Base-by-base conservation (phyloP, 2,888 invertebrate genomes). In the Drosophila mercatorum region DNA sequence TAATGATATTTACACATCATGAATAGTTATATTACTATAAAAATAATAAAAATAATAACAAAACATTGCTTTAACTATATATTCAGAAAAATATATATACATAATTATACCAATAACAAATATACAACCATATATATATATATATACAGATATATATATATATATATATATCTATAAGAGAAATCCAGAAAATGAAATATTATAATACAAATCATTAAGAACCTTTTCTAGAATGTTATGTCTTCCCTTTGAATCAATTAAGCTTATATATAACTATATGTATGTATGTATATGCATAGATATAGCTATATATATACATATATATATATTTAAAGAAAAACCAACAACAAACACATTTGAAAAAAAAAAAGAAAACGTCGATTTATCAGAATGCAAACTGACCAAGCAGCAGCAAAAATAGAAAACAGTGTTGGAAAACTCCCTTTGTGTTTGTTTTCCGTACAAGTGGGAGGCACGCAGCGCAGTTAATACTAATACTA, bases 141-240 rank as follows among this genome's bases (percentile, higher is more conserved):
- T 14, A 26, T 28, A 28, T 28, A 69, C 34, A 69, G 52, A 49
- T 49, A 8, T 49, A 47, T 28, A 14, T 26, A 47, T 28, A 14
- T 26, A 17, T 49, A 49, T 34, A 17, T 51, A 51, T 47, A 49
- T n/a, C 2, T 5, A 5, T 51, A 65, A 52, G 70, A 73, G 47
- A 49, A 49, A 49, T 17, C 49, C 49, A 52, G 55, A 64, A 64
- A 59, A 77, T 49, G n/a, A 26, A 64, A 62, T 78, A 78, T 72
- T 78, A 58, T 75, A 75, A 61, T 73, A 72, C 58, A 78, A 78
- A 78, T 81, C 75, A 88, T 83, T 85, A 80, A 86, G 78, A 88
- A 89, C 83, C 89, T 87, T 87, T 89, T 89, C 87, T 87, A 85
- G 84, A 89, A 88, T 87, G 85, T 89, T 87, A 88, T 86, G 85